phyloP scores from a whole-genome alignment of 2,113 vertebrate species.

The Strix aluco region DNA sequence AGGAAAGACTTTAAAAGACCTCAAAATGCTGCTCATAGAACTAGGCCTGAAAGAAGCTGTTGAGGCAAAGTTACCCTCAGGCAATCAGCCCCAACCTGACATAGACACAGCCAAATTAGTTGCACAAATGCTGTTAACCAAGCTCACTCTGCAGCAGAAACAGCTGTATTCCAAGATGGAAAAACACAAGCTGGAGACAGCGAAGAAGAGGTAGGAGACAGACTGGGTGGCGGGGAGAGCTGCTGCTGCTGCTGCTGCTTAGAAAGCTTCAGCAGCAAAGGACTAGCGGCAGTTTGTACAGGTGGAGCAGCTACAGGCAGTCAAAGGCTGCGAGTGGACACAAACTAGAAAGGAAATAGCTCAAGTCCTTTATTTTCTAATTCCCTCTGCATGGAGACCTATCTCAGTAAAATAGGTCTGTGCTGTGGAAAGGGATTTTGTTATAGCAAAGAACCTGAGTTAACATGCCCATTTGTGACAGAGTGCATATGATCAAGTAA shows the following conservation, averaged over 20 bases:
- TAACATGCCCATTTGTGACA: neutral
- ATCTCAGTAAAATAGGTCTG: neutral
- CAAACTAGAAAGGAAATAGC: neutral
- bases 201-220: neutral
- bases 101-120: constrained; percentile 20
- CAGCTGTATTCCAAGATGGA: neutral
- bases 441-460: neutral
- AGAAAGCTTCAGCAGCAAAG: neutral
- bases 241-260: neutral
- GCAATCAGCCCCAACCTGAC: constrained; percentile 9
- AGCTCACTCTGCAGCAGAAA: neutral
- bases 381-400: neutral
- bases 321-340: neutral
- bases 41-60: neutral
- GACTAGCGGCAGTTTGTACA: neutral
- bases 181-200: neutral
- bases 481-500: neutral
- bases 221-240: neutral
- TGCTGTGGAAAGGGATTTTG: neutral
- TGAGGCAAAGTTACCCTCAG: constrained; percentile 18
- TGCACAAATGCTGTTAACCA: neutral
- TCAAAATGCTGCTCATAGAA: constrained; percentile 17
- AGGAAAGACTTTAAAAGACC: neutral
- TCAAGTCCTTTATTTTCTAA: neutral
- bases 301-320: neutral